These are phyloP conservation scores for Drosophila lowei DNA, from an alignment of 1,140 invertebrate species.

Conservation along the genomic window DNA sequence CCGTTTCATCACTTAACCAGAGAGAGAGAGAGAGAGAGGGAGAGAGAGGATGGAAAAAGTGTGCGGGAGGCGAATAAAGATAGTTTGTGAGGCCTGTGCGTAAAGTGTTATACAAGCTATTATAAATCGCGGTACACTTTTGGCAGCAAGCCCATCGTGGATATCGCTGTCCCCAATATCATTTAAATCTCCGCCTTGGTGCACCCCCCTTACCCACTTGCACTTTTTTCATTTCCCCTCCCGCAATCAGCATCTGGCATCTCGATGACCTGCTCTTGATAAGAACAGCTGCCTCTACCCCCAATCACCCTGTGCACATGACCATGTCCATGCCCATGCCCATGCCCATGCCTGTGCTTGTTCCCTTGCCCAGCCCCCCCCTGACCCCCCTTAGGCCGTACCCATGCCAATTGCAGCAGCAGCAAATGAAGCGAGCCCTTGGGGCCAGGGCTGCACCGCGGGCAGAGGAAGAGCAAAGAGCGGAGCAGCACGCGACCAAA, in stretches of 20 bases:
- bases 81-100: too few relatives aligned
- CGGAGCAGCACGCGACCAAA: conserved; percentile 77
- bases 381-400: not conserved
- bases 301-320: not conserved
- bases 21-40: not conserved
- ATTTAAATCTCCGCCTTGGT: conserved; percentile 23
- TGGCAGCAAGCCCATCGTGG: conserved; percentile 12
- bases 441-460: conserved; percentile 21
- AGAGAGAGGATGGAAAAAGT: not conserved
- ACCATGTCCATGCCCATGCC: not conserved
- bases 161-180: conserved; percentile 32
- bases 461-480: conserved; percentile 49
- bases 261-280: conserved; percentile 76
- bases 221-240: conserved; percentile 61
- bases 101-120: too few relatives aligned
- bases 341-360: conserved; percentile 34
- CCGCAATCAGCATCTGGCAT: conserved; percentile 47
- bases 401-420: conserved; percentile 50
- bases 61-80: not conserved
- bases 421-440: conserved; percentile 53
- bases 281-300: conserved; percentile 33
- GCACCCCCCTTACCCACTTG: conserved; percentile 34
- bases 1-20: conserved; percentile 46
- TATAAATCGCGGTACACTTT: not conserved
- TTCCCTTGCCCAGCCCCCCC: not conserved